These are phyloP conservation scores for Thaleichthys pacificus DNA, from an alignment of 2,797 vertebrate genomes.

Conservation along the genomic window DNA sequence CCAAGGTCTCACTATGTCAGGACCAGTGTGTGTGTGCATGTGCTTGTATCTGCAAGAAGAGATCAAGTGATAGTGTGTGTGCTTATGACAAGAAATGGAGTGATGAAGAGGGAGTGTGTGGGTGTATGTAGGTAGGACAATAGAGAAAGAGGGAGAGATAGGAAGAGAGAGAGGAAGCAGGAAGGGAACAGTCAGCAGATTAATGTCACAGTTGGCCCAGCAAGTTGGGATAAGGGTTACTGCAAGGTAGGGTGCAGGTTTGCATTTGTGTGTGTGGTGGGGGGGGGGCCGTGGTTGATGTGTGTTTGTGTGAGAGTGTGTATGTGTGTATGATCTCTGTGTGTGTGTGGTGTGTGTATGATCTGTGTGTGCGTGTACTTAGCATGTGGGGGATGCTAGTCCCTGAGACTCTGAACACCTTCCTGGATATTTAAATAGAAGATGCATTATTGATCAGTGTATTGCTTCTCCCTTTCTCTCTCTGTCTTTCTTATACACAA, in stretches of 20 bases:
- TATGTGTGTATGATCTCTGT: too few species aligned
- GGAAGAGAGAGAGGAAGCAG: background rate
- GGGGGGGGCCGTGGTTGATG: too few species aligned
- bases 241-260: background rate
- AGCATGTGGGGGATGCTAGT: conserved; percentile 14
- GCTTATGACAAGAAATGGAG: background rate
- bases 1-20: conserved; percentile 20
- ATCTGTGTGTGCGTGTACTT: too few species aligned
- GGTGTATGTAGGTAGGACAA: conserved; percentile 34
- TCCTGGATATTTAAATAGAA: conserved; percentile 68
- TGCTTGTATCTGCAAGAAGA: background rate
- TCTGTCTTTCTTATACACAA: too few species aligned
- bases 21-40: conserved; percentile 12
- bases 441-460: conserved; percentile 71
- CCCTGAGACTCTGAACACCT: conserved; percentile 48
- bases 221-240: background rate
- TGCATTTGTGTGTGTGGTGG: too few species aligned
- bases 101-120: conserved; percentile 17
- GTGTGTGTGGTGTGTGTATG: too few species aligned
- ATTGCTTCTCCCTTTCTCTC: conserved; percentile 22
- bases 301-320: too few species aligned
- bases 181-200: background rate
- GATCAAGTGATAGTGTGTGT: background rate
- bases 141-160: too few species aligned
- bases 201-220: background rate